Evolutionary conservation across 2,797 vertebrate species (phyloP), one percentile per base, ranked within the genome.

Genomic region (Aphelocoma californica): DNA sequence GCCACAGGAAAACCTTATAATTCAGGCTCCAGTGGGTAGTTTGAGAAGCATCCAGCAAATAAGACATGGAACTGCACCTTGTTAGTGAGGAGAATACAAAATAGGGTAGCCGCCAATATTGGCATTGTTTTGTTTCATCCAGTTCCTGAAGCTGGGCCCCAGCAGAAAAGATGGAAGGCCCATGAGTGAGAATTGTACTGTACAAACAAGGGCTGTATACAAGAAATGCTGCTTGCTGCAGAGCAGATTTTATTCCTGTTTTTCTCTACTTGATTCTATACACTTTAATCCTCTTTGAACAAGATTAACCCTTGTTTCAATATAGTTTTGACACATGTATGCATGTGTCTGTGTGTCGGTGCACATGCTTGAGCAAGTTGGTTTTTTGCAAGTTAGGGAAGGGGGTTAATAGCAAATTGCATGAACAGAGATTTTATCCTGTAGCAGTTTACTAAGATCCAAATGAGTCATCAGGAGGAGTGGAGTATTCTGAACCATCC

Each of bases 381-480:
- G 7, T 9, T 83, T 74, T 81, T 71, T 73, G 45, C 42, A 78
- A 29, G 72, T 38, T 61, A 18, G 29, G 24, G 45, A 73, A 54
- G 10, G 42, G 51, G 14, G 6, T 15, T 86, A 91, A 79, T 83
- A 91, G 73, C 42, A 75, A 91, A 84, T 44, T 60, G 47, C 62
- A 71, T 48, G 54, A 88, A 60, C 31, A 71, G 38, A 90, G 60
- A 47, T 95, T 81, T 69, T 90, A 88, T 75, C 88, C 81, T 72
- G 61, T 61, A 81, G 80, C 61, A 65, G 20, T 61, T 69, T 81
- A 5, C 57, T 61, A 16, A 65, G 62, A 79, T 86, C 73, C 70
- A 81, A 58, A 56, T 72, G 79, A 92, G 69, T 95, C 93, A 91
- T 44, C 44, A 69, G 81, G 26, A 93, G 64, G 67, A 86, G n/a